Conservation (phyloP, 37 sponge, comb jelly and placozoan species). For the Hormiphora californensis region DNA sequence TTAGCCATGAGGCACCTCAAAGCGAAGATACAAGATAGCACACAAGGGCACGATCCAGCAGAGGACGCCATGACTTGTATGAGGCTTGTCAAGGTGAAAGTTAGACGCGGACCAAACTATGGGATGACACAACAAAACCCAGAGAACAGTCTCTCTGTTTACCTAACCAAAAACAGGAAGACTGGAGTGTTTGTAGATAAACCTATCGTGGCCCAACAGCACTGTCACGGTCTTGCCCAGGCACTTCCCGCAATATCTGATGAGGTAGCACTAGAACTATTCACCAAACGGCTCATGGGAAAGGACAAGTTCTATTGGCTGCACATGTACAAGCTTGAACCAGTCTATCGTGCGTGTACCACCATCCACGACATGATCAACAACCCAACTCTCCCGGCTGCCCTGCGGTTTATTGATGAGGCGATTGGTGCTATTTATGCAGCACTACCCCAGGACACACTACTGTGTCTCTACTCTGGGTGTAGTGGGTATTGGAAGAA, state of each 20-base stretch:
- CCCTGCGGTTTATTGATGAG: conserved; percentile 26
- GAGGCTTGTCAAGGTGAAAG: conserved; percentile 76
- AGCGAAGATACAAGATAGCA: conserved; percentile 51
- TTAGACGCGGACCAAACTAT: conserved; percentile 56
- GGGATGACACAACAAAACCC: conserved; percentile 23
- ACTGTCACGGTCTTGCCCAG: conserved; percentile 35
- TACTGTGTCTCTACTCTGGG: not conserved
- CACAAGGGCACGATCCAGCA: conserved; percentile 69
- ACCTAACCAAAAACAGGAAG: conserved; percentile 12
- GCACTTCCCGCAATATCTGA: conserved; percentile 36
- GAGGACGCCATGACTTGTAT: conserved; percentile 84
- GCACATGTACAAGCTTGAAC: conserved; percentile 46
- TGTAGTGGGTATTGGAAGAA: conserved; percentile 54
- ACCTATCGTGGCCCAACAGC: conserved; percentile 49
- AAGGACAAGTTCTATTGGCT: conserved; percentile 18
- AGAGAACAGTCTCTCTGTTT: conserved; percentile 3
- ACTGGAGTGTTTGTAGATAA: conserved; percentile 37
- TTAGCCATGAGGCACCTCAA: conserved; percentile 66
- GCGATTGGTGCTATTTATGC: not conserved
- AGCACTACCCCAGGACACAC: conserved; percentile 20
- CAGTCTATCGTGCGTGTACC: conserved; percentile 31
- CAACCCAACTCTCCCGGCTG: not conserved
- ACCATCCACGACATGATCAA: conserved; percentile 50
- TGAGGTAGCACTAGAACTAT: not conserved
- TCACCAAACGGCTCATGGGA: not conserved